phyloP scores from a whole-genome alignment of 1,140 invertebrate genomes.

The Orius insidiosus region DNA sequence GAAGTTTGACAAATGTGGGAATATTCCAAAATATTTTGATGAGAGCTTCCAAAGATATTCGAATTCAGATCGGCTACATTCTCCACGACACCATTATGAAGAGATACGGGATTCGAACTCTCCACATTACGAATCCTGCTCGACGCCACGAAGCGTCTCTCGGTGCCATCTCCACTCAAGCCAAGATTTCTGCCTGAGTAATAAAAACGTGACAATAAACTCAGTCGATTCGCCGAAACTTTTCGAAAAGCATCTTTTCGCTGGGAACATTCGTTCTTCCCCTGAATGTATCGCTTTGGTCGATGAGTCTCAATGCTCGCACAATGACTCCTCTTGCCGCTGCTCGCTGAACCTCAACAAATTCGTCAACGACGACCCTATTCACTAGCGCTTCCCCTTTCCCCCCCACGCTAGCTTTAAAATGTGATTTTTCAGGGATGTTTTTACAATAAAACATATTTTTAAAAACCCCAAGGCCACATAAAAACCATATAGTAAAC shows the following conservation, averaged over 20 bases:
- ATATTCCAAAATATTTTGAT: slow-evolving; percentile 7
- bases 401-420: too few species aligned
- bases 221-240: slow-evolving; percentile 4
- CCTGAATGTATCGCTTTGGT: slow-evolving; percentile 13
- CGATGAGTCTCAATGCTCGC: slow-evolving; percentile 14
- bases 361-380: slow-evolving; percentile 4
- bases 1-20: slow-evolving; percentile 5
- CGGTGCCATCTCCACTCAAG: not conserved
- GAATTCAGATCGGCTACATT: not conserved
- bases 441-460: too few species aligned
- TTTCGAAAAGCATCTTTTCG: slow-evolving; percentile 8
- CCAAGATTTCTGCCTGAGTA: slow-evolving; percentile 7
- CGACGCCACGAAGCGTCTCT: not conserved
- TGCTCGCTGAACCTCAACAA: slow-evolving; percentile 9
- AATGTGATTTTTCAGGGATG: too few species aligned
- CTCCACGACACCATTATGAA: slow-evolving; percentile 12
- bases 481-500: too few species aligned
- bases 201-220: slow-evolving; percentile 8
- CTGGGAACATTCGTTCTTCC: slow-evolving; percentile 5
- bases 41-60: not conserved
- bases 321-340: slow-evolving; percentile 14
- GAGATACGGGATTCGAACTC: slow-evolving; percentile 9
- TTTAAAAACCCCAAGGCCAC: too few species aligned
- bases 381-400: slow-evolving; percentile 1
- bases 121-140: not conserved